phyloP scores from a whole-genome alignment of 2,888 invertebrate genomes.

The Himalopsyche japonica region DNA sequence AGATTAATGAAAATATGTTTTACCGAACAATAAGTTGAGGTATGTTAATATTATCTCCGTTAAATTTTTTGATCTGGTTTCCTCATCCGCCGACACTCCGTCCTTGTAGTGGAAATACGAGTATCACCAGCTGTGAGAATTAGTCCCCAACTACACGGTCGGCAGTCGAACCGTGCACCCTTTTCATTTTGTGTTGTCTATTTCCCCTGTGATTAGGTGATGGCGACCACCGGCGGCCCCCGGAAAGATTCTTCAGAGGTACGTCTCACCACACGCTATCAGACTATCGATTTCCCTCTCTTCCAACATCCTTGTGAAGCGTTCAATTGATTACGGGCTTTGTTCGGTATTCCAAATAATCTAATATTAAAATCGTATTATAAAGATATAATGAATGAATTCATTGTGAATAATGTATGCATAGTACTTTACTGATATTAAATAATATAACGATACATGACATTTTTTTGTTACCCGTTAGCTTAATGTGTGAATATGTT shows the following conservation, averaged over 20 bases:
- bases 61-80: neutral
- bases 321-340: no score
- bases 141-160: neutral
- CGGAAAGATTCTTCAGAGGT: slow-evolving; percentile 32
- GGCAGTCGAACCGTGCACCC: neutral
- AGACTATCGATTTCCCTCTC: neutral
- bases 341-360: no score
- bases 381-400: no score
- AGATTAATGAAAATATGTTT: no score
- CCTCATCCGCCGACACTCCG: neutral
- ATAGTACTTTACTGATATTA: no score
- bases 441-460: no score
- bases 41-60: no score
- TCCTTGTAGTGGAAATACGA: neutral
- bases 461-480: no score
- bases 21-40: no score
- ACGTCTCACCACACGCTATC: neutral
- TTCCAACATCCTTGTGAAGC: neutral
- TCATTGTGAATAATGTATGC: no score
- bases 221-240: slow-evolving; percentile 28
- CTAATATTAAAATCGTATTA: no score
- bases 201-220: slow-evolving; percentile 19
- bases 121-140: neutral
- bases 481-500: no score
- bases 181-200: slow-evolving; percentile 4